A percentile compares a stretch with the other conserved stretches of the same genome.
Conservation (phyloP, 2,113 vertebrate genomes). For the Oreotragus oreotragus region DNA sequence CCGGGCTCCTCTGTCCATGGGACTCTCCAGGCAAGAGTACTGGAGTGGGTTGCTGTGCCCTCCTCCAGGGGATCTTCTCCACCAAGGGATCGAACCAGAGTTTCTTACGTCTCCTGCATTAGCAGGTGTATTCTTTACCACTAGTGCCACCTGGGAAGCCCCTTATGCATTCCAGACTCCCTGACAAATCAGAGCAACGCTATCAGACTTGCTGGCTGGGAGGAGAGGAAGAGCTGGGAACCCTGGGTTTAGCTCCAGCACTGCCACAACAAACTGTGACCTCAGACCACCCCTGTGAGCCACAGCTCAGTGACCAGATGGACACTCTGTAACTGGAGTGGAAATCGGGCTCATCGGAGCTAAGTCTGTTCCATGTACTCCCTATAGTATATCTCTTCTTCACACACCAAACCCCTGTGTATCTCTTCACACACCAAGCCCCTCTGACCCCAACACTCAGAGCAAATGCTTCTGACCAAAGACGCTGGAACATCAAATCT, state of each 20-base stretch:
- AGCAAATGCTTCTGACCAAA: background rate
- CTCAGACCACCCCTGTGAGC: background rate
- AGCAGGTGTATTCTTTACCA: background rate
- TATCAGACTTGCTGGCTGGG: background rate
- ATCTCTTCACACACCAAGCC: too few species aligned
- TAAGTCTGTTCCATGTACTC: background rate
- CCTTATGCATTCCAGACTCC: background rate
- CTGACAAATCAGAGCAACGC: fast-evolving
- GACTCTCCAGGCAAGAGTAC: background rate
- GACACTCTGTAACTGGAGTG: background rate
- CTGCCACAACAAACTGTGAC: background rate
- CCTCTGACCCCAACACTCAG: fast-evolving
- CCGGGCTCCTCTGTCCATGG: background rate
- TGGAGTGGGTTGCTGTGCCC: background rate
- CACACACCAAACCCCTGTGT: too few species aligned
- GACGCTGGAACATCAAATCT: background rate
- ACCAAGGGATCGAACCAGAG: background rate
- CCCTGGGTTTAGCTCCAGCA: background rate
- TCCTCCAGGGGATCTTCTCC: background rate
- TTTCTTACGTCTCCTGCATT: background rate
- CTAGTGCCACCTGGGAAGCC: background rate
- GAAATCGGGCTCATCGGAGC: fast-evolving
- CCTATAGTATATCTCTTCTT: fast-evolving
- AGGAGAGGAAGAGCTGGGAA: background rate
- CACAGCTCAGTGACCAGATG: background rate